These are phyloP conservation scores for Anas platyrhynchos DNA, from an alignment of 2,113 vertebrate genomes.

Conservation along the genomic window DNA sequence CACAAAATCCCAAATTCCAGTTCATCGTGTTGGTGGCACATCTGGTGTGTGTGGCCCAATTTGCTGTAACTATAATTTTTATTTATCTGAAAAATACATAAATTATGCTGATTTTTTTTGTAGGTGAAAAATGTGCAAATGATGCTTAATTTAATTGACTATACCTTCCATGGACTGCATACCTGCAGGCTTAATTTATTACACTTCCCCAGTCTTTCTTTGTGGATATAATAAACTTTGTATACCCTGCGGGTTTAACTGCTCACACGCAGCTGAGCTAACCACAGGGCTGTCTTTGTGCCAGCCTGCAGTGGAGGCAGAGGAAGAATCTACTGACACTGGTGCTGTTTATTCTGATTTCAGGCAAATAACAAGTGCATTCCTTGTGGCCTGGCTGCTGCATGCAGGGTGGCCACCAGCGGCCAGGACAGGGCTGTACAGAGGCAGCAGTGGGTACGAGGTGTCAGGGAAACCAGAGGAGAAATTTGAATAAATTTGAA, in stretches of 20 bases:
- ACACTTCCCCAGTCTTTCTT: background rate
- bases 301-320: background rate
- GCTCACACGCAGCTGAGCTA: background rate
- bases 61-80: too few species aligned
- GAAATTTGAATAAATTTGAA: background rate
- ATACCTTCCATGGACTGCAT: background rate
- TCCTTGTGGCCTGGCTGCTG: background rate
- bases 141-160: background rate
- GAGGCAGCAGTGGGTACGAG: background rate
- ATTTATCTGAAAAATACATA: background rate
- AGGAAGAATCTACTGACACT: accelerated
- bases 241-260: background rate
- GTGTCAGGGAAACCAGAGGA: accelerated
- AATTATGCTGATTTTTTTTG: background rate
- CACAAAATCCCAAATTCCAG: background rate
- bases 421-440: accelerated
- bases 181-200: background rate
- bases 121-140: background rate
- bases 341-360: accelerated
- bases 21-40: background rate
- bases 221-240: background rate
- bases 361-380: too few species aligned
- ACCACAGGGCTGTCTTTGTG: background rate
- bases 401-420: background rate
- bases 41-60: background rate